Percentiles rank a stretch among this genome's conserved stretches.
These are phyloP conservation scores for Cataglyphis rosenhaueri DNA, from an alignment of 2,888 invertebrate species.

Conservation along the genomic window DNA sequence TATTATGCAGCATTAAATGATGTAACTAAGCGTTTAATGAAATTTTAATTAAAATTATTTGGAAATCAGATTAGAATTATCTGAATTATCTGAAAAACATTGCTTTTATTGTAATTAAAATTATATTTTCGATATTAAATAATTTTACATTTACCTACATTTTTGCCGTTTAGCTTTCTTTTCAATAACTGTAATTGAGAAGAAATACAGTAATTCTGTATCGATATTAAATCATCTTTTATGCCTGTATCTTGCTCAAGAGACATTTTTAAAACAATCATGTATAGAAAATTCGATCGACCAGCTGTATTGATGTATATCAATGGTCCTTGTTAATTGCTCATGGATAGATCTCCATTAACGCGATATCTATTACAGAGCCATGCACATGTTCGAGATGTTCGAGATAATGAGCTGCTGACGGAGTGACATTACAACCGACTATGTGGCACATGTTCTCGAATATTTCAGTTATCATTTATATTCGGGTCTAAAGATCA, in stretches of 20 bases:
- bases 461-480: conserved; percentile 39
- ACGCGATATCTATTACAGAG: conserved; percentile 25
- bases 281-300: neutral
- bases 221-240: too few species aligned
- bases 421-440: conserved; percentile 28
- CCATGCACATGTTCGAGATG: conserved; percentile 36
- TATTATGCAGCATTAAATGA: neutral
- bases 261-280: neutral
- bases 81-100: neutral
- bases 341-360: conserved; percentile 42
- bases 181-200: neutral
- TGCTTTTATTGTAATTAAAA: neutral
- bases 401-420: conserved; percentile 43
- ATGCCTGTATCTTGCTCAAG: neutral
- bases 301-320: conserved; percentile 4
- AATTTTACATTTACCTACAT: conserved; percentile 3
- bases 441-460: conserved; percentile 11
- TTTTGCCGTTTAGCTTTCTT: neutral
- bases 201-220: neutral
- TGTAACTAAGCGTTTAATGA: neutral
- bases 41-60: neutral
- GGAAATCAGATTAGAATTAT: neutral
- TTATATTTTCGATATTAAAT: neutral
- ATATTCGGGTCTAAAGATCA: conserved; percentile 31
- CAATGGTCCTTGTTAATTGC: conserved; percentile 25